Evolutionary conservation across 2,888 invertebrate species (phyloP).

Genomic region (Diadegma fenestrale): DNA sequence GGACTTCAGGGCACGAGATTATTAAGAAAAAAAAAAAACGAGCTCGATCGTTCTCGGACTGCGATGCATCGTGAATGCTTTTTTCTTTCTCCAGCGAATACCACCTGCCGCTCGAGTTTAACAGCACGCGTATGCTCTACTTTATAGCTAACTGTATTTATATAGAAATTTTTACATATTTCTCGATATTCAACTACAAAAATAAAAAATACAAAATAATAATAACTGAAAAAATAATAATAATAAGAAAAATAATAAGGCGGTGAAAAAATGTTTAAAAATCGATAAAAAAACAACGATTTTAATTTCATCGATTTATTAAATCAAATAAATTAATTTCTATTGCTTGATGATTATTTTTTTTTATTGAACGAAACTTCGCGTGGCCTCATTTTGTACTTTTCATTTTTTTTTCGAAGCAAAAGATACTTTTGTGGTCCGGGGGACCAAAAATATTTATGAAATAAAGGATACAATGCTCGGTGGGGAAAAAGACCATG

Average conservation of each 20-base stretch:
- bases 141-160: constrained; percentile 73
- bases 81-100: constrained; percentile 65
- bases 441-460: constrained; percentile 72
- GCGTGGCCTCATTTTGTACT: not conserved
- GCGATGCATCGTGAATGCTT: constrained; percentile 20
- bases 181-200: not conserved
- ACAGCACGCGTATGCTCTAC: constrained; percentile 76
- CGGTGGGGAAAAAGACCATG: constrained; percentile 30
- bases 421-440: constrained; percentile 59
- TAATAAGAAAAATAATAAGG: not conserved
- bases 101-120: constrained; percentile 77
- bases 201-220: not conserved
- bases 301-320: not conserved
- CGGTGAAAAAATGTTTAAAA: not conserved
- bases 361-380: not conserved
- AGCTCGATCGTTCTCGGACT: not conserved
- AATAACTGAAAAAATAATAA: not conserved
- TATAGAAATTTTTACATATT: not conserved
- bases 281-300: not conserved
- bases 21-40: not conserved
- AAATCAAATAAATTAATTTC: not conserved
- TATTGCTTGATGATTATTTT: not conserved
- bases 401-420: not conserved
- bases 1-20: constrained; percentile 5
- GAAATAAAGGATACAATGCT: constrained; percentile 77